Conservation (phyloP, 1,140 invertebrate species). For the Cydia strobilella region DNA sequence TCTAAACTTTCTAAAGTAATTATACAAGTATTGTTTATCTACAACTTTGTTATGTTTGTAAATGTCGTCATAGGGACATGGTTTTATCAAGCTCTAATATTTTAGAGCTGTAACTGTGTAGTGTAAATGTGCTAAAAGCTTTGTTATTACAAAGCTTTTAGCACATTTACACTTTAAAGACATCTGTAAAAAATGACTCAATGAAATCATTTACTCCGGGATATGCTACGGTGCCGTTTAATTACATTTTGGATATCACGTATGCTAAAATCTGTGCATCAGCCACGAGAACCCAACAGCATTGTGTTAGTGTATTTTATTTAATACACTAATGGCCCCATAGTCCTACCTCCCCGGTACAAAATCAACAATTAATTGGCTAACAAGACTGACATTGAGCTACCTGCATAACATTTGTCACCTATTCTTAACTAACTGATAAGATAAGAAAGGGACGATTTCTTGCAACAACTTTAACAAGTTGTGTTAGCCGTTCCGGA, state of each 20-base stretch:
- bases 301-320: neutral
- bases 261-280: neutral
- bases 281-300: neutral
- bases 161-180: neutral
- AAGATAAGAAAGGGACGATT: neutral
- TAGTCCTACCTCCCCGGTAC: neutral
- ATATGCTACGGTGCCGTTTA: neutral
- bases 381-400: conserved; percentile 1
- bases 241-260: conserved; percentile 1
- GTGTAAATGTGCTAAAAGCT: no score
- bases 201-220: neutral
- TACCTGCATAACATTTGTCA: neutral
- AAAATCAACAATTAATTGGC: neutral
- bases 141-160: conserved; percentile 8
- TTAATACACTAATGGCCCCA: neutral
- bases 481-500: neutral
- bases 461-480: neutral
- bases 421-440: neutral
- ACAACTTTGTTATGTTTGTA: neutral
- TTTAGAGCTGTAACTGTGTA: no score
- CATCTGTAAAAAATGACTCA: neutral
- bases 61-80: neutral
- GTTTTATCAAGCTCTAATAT: neutral
- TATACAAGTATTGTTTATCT: conserved; percentile 10
- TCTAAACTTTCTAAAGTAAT: neutral